Evolutionary conservation across 2,888 invertebrate species (phyloP), one percentile per base, ranked within the genome.

Genomic region (Mythimna pallens): DNA sequence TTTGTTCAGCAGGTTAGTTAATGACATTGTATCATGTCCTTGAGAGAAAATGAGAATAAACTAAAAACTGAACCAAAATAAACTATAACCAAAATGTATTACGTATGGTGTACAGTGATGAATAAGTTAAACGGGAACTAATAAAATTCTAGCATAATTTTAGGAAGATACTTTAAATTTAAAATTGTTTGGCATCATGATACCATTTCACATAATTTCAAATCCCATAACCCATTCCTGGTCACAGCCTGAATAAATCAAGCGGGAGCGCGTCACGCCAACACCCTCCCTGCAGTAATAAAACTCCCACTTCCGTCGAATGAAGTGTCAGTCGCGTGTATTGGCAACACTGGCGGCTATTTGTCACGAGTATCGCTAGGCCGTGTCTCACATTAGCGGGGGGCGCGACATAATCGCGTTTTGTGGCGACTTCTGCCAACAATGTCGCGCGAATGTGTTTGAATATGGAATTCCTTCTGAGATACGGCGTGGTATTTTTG

Each of bases 371-470:
- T 14, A 6, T 17, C 30, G 61, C 36, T 50, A 63, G 55, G 67
- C 75, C 34, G 36, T 69, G 80, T 59, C 78, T 25, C 78, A 65
- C 72, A 82, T 80, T 80, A 82, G 79, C 67, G 79, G 54, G 63
- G 52, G 81, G 77, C 70, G 82, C 82, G 66, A 79, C 82, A 70
- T 78, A 65, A 80, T 82, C 83, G 65, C 65, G 79, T 78, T 62
- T 52, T 71, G 79, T 78, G 65, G 78, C 83, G 61, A 57, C 72
- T 71, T 17, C 59, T 82, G 79, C 78, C 83, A 80, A 82, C 71
- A 71, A 55, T 47, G 67, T 70, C 52, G 36, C 47, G 52, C 20
- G 74, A 77, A 59, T 67, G 71, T 64, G 64, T 66, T 66, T 67
- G 79, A 58, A 71, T 82, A 80, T 82, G 83, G 67, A 82, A 70